These are phyloP conservation scores for Melozone crissalis DNA, from an alignment of 2,113 vertebrate genomes.

Conservation along the genomic window DNA sequence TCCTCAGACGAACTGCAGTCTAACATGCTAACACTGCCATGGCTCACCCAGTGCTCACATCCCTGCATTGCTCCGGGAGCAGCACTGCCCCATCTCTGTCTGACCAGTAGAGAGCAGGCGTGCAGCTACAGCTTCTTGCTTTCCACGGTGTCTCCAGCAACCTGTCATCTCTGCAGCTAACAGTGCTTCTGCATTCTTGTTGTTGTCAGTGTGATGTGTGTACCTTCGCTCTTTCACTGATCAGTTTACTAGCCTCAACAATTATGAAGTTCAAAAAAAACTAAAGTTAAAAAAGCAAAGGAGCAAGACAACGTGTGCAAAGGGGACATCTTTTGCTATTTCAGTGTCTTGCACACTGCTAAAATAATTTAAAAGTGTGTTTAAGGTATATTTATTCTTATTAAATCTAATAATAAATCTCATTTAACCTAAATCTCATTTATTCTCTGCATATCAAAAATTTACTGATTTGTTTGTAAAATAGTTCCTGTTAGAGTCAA, in stretches of 20 bases:
- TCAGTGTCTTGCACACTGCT: neutral
- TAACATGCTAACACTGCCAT: constrained; percentile 34
- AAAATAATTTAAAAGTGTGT: neutral
- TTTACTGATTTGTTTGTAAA: neutral
- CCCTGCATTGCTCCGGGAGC: neutral
- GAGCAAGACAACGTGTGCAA: neutral
- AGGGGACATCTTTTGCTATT: neutral
- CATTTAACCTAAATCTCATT: neutral
- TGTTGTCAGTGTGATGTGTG: constrained; percentile 67
- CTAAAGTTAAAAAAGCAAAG: neutral
- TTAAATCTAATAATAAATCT: neutral
- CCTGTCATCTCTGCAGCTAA: constrained; percentile 50
- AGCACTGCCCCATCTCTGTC: constrained; percentile 3
- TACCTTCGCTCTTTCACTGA: constrained; percentile 49
- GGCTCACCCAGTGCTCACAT: neutral
- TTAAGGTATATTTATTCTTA: neutral
- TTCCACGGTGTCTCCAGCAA: constrained; percentile 29
- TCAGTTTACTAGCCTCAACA: neutral
- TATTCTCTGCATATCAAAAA: neutral
- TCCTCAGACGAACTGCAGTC: neutral
- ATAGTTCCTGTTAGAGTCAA: neutral
- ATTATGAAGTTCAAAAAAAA: neutral
- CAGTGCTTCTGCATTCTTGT: constrained; percentile 72
- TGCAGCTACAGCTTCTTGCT: constrained; percentile 55
- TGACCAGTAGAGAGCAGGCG: constrained; percentile 51